These are phyloP conservation scores for Sycon ciliatum DNA, from an alignment of 37 sponge, comb jelly and placozoan species.

Conservation along the genomic window DNA sequence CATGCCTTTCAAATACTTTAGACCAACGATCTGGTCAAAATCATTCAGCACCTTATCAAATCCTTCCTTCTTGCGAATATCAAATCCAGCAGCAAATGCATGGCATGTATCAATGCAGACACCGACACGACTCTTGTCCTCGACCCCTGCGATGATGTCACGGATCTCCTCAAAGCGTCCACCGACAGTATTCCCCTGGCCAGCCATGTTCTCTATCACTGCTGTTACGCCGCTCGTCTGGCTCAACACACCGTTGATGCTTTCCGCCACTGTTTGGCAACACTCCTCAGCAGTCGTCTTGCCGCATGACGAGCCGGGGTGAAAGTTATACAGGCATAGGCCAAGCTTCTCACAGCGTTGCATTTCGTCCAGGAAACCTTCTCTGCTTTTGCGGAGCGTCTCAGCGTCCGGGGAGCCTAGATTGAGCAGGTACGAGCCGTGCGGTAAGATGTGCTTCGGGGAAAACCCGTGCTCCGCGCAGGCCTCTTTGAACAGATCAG, in stretches of 20 bases:
- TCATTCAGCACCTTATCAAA: conserved; percentile 13
- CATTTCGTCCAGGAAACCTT: conserved; percentile 15
- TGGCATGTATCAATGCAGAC: conserved; percentile 30
- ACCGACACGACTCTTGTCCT: conserved; percentile 23
- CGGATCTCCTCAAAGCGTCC: conserved; percentile 14
- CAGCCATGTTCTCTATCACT: conserved; percentile 26
- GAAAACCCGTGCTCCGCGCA: conserved; percentile 12
- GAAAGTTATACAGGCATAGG: conserved; percentile 14
- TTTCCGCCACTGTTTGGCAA: conserved; percentile 11
- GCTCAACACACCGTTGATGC: conserved; percentile 12
- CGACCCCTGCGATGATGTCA: conserved; percentile 12
- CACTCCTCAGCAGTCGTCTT: conserved; percentile 9
- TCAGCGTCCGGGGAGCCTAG: conserved; percentile 18
- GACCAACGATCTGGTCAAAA: conserved; percentile 2
- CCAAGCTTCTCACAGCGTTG: conserved; percentile 13
- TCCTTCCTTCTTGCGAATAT: not conserved
- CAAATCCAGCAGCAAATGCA: conserved; percentile 25
- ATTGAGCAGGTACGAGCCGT: conserved; percentile 22
- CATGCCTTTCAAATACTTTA: conserved; percentile 11
- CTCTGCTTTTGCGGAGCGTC: conserved; percentile 12
- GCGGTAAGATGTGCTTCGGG: not conserved
- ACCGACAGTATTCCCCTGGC: conserved; percentile 14
- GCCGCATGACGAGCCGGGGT: conserved; percentile 25
- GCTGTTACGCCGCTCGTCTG: conserved; percentile 2
- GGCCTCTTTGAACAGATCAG: not conserved